Base-by-base conservation (phyloP, 2,797 vertebrate genomes). In the Tauraco hartlaubi region DNA sequence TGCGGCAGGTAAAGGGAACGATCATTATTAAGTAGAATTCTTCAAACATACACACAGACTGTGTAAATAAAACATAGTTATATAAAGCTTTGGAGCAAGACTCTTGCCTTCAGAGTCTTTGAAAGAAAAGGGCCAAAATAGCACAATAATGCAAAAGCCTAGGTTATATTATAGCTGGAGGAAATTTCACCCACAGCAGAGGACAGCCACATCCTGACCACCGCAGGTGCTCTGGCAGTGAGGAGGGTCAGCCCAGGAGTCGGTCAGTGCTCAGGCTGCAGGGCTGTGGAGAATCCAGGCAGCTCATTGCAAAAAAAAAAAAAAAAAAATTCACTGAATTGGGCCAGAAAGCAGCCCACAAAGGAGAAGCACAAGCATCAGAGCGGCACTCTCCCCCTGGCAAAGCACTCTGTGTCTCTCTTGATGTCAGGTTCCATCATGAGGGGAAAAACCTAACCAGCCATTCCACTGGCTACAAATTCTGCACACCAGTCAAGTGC, bases 51-150 rank as follows among this genome's bases (percentile, higher is more conserved):
- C 26, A 15, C 14, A 62, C 46, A 66, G 52, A 16, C n/a, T 78
- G 71, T 21, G 48, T 91, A 88, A 92, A 95, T 92, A 73, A 92
- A 81, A 49, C 41, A 39, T 16, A 39, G 76, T 89, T 92, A 89
- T 29, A 49, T 44, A 91, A 92, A 75, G 85, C 61, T 80, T 69
- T 90, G 49, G 46, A 79, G 41, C 29, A 68, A 61, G 74, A 44
- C 44, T 77, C 41, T 63, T 91, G 77, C 49, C 66, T 69, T 74
- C 20, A 41, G 67, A 68, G 29, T 41, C 43, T 85, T 75, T 75
- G 58, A 72, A 78, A 81, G 52, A 46, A 85, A 80, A 90, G 35
- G 43, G 48, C 43, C 76, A 80, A 90, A 85, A 2, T 31, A 69
- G 58, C 49, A 43, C 56, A 77, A 21, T 25, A 71, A 19, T 67